These are phyloP conservation scores for Equus przewalskii DNA, from an alignment of 2,113 vertebrate species.

Conservation along the genomic window DNA sequence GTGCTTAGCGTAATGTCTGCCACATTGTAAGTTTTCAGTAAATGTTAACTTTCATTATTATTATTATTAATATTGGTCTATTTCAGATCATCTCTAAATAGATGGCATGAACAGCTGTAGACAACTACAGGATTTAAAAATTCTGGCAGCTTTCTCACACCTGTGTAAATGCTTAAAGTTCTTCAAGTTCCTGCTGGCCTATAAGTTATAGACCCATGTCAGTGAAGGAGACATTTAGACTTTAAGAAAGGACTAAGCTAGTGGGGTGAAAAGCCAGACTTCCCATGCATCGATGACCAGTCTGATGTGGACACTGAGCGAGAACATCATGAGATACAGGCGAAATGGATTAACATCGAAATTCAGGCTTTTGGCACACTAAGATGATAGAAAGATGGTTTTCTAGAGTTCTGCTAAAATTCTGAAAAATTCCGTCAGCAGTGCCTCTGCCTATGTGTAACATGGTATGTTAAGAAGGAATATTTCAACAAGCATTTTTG, in stretches of 20 bases:
- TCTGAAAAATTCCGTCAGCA: not conserved
- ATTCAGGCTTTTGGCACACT: not conserved
- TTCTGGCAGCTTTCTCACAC: not conserved
- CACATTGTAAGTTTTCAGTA: not conserved
- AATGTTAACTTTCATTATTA: not conserved
- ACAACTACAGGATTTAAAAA: not conserved
- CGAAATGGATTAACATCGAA: not conserved
- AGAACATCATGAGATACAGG: not conserved
- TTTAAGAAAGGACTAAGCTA: not conserved
- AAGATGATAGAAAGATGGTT: not conserved
- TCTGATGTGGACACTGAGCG: not conserved
- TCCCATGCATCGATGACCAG: too few species aligned
- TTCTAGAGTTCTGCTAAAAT: not conserved
- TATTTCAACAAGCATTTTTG: not conserved
- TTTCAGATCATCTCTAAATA: not conserved
- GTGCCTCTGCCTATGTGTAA: not conserved
- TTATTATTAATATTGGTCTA: not conserved
- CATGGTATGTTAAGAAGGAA: not conserved
- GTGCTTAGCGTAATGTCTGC: not conserved
- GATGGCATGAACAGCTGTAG: not conserved
- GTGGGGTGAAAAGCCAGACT: not conserved
- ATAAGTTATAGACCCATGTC: rapidly evolving
- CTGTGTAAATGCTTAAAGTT: not conserved
- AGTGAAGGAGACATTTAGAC: rapidly evolving
- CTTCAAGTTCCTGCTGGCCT: not conserved